Evolutionary conservation across 2,113 vertebrate species (phyloP).

Genomic region (Thoracochromis brauschi): DNA sequence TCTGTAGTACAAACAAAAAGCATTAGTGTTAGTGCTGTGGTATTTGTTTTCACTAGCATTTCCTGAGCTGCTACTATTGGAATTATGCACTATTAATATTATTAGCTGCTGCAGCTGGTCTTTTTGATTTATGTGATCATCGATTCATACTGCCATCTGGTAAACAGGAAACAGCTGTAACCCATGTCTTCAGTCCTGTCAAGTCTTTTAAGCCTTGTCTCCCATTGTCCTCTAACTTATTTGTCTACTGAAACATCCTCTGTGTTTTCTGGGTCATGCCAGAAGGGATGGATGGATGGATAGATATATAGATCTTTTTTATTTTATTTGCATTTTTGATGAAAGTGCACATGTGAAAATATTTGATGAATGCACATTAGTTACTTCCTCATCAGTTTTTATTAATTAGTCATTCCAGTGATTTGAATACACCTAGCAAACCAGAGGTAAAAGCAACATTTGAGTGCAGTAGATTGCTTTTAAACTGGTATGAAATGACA

Average conservation of each 20-base stretch:
- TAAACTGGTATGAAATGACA: not conserved
- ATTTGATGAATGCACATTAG: not conserved
- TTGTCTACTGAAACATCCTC: not conserved
- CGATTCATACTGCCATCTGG: not conserved
- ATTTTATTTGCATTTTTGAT: fast-evolving
- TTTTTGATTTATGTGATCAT: not conserved
- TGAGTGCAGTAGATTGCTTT: not conserved
- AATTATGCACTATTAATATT: not conserved
- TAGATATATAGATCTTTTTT: not conserved
- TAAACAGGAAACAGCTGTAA: not conserved
- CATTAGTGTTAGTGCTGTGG: not conserved
- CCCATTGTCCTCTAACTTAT: not conserved
- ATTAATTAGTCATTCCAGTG: not conserved
- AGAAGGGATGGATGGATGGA: not conserved
- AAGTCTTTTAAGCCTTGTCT: fast-evolving
- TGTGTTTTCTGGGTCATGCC: not conserved
- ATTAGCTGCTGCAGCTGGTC: not conserved
- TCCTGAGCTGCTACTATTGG: not conserved
- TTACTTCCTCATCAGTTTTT: not conserved
- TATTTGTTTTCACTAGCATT: not conserved
- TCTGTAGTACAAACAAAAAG: not conserved
- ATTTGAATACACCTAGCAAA: not conserved
- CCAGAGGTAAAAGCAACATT: not conserved
- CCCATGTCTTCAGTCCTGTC: fast-evolving
- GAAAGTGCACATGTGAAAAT: not conserved